These are phyloP conservation scores for Empidonax traillii DNA, from an alignment of 2,113 vertebrate species.

Conservation along the genomic window DNA sequence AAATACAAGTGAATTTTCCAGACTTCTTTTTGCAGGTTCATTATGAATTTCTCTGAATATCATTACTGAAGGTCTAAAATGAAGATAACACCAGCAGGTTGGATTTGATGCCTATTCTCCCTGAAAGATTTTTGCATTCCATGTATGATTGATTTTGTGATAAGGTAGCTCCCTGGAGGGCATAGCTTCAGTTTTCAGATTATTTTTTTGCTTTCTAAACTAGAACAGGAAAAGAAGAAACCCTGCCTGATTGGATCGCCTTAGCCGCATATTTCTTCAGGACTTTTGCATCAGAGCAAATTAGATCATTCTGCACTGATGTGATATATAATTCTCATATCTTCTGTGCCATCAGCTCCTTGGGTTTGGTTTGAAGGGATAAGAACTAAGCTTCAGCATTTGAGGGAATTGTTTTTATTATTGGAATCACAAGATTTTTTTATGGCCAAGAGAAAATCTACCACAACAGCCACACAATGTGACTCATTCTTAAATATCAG, in stretches of 20 bases:
- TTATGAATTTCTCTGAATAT: conserved; percentile 14
- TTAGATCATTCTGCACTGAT: conserved; percentile 64
- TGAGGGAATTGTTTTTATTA: conserved; percentile 60
- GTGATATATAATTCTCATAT: conserved; percentile 52
- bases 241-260: conserved; percentile 8
- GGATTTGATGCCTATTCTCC: not conserved
- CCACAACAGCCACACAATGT: conserved; percentile 24
- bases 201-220: not conserved
- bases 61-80: not conserved
- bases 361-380: conserved; percentile 42
- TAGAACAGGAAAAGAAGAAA: conserved; percentile 48
- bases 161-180: conserved; percentile 24
- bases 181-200: conserved; percentile 3
- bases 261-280: conserved; percentile 61
- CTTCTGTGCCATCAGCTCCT: conserved; percentile 62
- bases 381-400: conserved; percentile 64
- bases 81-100: not conserved
- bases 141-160: conserved; percentile 8
- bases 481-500: conserved; percentile 60
- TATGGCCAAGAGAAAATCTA: conserved; percentile 49
- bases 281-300: conserved; percentile 59
- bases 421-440: conserved; percentile 63
- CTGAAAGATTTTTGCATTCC: conserved; percentile 8
- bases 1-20: conserved; percentile 5
- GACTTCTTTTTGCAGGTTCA: not conserved